Base-by-base conservation (phyloP, 2,113 vertebrate species). In the Platysternon megacephalum region DNA sequence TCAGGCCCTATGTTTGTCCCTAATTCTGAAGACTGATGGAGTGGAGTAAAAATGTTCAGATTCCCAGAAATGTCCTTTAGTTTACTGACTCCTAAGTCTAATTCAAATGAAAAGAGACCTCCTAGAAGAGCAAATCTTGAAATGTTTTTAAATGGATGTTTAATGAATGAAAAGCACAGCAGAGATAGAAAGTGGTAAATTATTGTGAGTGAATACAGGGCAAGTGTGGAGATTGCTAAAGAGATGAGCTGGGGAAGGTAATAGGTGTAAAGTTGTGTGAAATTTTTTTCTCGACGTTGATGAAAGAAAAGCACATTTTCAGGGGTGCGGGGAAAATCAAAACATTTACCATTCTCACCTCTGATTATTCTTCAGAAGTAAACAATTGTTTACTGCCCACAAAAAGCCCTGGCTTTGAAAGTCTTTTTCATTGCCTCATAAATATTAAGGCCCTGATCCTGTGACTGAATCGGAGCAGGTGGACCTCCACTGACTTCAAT, bases 251-350 rank as follows among this genome's bases (percentile, higher is more conserved):
- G 13, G 51, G 29, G 42, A 84, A 92, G 87, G n/a, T 9, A 84
- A 39, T 2, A 82, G 29, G 24, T 55, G 9, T 85, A 86, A 92
- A 87, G 6, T 11, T 91, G 85, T 94, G 91, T 84, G 6, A 76
- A 85, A 7, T 8, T 0, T 0, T 58, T 87, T 91, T n/a, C 14
- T 19, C 65, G 8, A 8, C 11, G 12, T 2, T 5, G 11, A n/a
- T 51, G 14, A 29, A 94, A 39, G 74, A 49, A 79, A 79, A 56
- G 8, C 17, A 8, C 48, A 13, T n/a, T 29, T 42, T 35, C n/a
- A 0, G 1, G 26, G 17, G 48, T 11, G 19, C n/a, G 5, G 26
- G 13, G 49, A 83, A 84, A 79, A 16, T 35, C 29, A 3, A 14
- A 48, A 8, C 58, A n/a, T 46, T 51, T 79, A 68, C 28, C 79